Conservation (phyloP, 1,140 invertebrate species). For the Mamestra configurata region DNA sequence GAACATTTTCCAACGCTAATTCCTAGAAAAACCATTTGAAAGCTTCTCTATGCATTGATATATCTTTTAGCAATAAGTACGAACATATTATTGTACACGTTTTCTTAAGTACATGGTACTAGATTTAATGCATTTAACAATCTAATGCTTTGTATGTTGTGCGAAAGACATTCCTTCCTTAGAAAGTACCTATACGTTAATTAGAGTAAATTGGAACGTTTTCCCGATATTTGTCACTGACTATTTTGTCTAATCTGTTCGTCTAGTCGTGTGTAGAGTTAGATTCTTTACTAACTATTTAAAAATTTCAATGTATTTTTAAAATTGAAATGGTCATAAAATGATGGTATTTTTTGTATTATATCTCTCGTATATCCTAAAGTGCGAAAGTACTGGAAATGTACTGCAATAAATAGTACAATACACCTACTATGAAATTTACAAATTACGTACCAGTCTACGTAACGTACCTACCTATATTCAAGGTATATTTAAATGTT, state of each 20-base stretch:
- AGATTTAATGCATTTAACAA: slow-evolving; percentile 45
- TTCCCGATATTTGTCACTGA: slow-evolving; percentile 33
- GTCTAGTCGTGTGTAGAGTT: slow-evolving; percentile 60
- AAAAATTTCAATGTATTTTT: slow-evolving; percentile 38
- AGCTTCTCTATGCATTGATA: slow-evolving; percentile 7
- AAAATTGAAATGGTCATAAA: slow-evolving; percentile 31
- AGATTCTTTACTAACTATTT: slow-evolving; percentile 42
- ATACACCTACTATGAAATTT: slow-evolving; percentile 2
- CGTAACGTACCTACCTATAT: not conserved
- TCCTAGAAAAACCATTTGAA: not conserved
- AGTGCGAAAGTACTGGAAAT: slow-evolving; percentile 10
- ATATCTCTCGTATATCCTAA: slow-evolving; percentile 7
- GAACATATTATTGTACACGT: slow-evolving; percentile 7
- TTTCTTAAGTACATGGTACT: slow-evolving; percentile 43
- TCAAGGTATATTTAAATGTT: not conserved
- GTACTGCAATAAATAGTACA: slow-evolving; percentile 26
- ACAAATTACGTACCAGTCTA: slow-evolving; percentile 19
- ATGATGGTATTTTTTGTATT: slow-evolving; percentile 37
- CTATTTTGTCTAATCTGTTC: slow-evolving; percentile 48
- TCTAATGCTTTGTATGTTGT: slow-evolving; percentile 49
- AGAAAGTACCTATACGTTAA: slow-evolving; percentile 27
- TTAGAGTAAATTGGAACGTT: slow-evolving; percentile 32
- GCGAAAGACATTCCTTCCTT: slow-evolving; percentile 47
- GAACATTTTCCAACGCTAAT: not conserved
- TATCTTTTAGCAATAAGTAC: slow-evolving; percentile 5